Conservation (phyloP, 2,797 vertebrate species). For the Anguilla pacifica region DNA sequence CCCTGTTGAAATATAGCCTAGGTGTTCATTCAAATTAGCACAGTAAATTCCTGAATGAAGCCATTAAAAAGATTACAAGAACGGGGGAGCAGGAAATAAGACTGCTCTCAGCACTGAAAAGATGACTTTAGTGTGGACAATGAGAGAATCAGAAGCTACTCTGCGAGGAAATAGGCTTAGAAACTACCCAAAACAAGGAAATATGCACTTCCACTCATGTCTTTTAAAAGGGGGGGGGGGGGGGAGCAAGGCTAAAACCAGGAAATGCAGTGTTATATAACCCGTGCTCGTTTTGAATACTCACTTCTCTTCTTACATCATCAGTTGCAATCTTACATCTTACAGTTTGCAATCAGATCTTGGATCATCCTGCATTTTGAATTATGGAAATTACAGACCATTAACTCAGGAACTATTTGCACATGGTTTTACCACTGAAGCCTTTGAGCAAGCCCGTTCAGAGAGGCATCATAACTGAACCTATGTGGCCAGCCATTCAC, state of each 20-base stretch:
- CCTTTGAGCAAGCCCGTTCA: not conserved
- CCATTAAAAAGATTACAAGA: not conserved
- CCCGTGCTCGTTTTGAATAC: constrained; percentile 4
- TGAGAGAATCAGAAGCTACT: not conserved
- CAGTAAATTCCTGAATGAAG: not conserved
- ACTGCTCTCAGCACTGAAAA: not conserved
- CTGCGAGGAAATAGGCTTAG: not conserved
- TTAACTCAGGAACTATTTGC: not conserved
- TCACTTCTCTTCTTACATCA: not conserved
- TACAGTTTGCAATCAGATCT: not conserved
- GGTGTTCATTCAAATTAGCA: not conserved
- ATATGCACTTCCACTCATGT: not conserved
- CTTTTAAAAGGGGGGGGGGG: too few relatives aligned
- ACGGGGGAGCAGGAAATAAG: not conserved
- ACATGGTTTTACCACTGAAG: not conserved
- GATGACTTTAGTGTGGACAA: not conserved
- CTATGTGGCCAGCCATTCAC: not conserved
- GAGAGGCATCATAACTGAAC: not conserved
- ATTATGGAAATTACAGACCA: not conserved
- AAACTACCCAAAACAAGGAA: constrained; percentile 11
- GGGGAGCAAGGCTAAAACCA: not conserved
- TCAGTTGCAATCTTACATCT: too few relatives aligned
- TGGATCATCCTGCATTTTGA: not conserved
- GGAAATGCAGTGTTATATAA: constrained; percentile 1
- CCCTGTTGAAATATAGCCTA: not conserved